Evolutionary conservation across 2,797 vertebrate genomes (phyloP), one percentile per base, ranked within the genome.

Genomic region (Paguma larvata): DNA sequence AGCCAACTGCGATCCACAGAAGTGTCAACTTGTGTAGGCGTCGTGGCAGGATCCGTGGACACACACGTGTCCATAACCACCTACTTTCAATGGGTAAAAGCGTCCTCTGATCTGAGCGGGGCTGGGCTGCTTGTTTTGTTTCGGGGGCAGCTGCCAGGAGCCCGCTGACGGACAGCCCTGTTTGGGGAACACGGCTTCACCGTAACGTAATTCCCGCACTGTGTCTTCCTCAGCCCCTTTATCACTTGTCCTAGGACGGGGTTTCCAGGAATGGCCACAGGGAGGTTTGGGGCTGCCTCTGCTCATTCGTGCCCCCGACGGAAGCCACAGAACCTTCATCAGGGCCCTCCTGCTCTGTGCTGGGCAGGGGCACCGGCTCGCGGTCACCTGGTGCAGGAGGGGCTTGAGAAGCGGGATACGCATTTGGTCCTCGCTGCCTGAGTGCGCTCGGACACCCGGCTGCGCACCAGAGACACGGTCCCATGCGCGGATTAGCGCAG

Each of bases 311-410:
- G 13, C 16, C 1, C 13, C 2, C 18, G 27, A 41, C 9, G 25
- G 92, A 78, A 51, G 48, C 23, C 41, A 30, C 53, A 7, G 14
- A 59, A 13, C 27, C 0, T 51, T 15, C 11, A 10, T 34, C 16
- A 18, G 23, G 72, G 27, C 9, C 68, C 34, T 12, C 62, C 12
- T 14, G 10, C 78, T 82, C 34, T 46, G 83, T 46, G 75, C 65
- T 16, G 13, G 65, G 53, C 10, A 5, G 67, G 68, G 65, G 30
- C 70, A 38, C 23, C 10, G 51, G 21, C 70, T 46, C 67, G 3
- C 25, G 48, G 4, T 11, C 1, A 1, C 70, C 77, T 0, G 6
- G n/a, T 0, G 0, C 38, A 38, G 53, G 48, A 18, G 0, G 0
- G 6, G 27, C 56, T 19, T 11, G 30, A 15, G 75, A 15, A 23